phyloP scores from a whole-genome alignment of 2,797 vertebrate species.

The Sebastes baramenuke region DNA sequence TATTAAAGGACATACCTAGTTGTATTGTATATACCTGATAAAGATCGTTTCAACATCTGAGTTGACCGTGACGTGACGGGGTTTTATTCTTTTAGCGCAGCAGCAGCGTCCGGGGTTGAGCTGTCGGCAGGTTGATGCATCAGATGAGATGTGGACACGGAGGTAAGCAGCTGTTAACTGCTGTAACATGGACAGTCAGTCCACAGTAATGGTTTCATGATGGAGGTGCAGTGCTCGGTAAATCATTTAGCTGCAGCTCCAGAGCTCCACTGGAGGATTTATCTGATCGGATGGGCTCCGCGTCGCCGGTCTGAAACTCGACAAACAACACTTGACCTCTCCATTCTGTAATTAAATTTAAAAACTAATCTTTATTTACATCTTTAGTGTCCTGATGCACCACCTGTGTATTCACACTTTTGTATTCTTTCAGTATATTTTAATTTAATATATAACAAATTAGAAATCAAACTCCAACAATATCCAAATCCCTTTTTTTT shows the following conservation, averaged over 20 bases:
- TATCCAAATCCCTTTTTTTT: no score
- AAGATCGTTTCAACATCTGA: neutral
- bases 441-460: no score
- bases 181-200: neutral
- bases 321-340: neutral
- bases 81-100: neutral
- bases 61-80: neutral
- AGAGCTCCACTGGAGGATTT: neutral
- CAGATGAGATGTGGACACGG: neutral
- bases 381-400: neutral
- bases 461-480: no score
- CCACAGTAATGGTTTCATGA: conserved; percentile 10
- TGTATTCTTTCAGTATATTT: no score
- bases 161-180: neutral
- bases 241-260: conserved; percentile 20
- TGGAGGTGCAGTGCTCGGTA: neutral
- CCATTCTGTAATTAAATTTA: neutral
- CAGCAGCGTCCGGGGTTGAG: neutral
- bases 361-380: neutral
- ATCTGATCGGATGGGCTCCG: conserved; percentile 19
- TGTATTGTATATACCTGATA: neutral
- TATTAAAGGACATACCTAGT: neutral
- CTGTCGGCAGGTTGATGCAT: neutral
- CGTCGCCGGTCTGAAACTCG: neutral
- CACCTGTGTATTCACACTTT: no score